A percentile compares a stretch with the other conserved stretches of the same genome.
Conservation (phyloP, 2,113 vertebrate genomes). For the Esox niger region DNA sequence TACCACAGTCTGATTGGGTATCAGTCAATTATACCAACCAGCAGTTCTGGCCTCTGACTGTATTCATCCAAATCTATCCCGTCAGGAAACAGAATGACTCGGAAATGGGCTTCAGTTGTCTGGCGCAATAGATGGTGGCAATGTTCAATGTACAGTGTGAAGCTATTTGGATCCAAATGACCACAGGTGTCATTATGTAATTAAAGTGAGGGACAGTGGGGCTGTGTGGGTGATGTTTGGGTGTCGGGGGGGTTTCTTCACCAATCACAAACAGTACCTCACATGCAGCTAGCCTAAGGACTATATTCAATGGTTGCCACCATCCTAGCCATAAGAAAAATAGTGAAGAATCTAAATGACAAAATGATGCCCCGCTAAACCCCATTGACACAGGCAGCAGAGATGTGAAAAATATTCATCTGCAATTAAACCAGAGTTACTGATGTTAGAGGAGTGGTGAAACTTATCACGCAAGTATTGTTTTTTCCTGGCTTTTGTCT, state of each 20-base stretch:
- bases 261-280: neutral
- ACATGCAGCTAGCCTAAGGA: too few relatives aligned
- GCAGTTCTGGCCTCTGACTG: constrained; percentile 33
- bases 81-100: constrained; percentile 58
- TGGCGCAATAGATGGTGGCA: constrained; percentile 49
- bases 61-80: constrained; percentile 49
- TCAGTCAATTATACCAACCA: constrained; percentile 72
- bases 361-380: neutral
- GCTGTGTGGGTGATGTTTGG: neutral
- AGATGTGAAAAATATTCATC: neutral
- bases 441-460: neutral
- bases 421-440: neutral
- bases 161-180: constrained; percentile 56
- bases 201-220: constrained; percentile 31
- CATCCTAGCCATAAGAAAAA: neutral
- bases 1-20: constrained; percentile 65
- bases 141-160: constrained; percentile 42
- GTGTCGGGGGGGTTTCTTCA: neutral
- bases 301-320: neutral
- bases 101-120: constrained; percentile 57
- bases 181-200: constrained; percentile 50
- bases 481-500: neutral
- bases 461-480: neutral
- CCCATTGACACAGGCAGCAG: neutral
- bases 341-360: neutral